A percentile compares a stretch with the other conserved stretches of the same genome.
These are phyloP conservation scores for Xestia sexstrigata DNA, from an alignment of 2,888 invertebrate genomes.

Conservation along the genomic window DNA sequence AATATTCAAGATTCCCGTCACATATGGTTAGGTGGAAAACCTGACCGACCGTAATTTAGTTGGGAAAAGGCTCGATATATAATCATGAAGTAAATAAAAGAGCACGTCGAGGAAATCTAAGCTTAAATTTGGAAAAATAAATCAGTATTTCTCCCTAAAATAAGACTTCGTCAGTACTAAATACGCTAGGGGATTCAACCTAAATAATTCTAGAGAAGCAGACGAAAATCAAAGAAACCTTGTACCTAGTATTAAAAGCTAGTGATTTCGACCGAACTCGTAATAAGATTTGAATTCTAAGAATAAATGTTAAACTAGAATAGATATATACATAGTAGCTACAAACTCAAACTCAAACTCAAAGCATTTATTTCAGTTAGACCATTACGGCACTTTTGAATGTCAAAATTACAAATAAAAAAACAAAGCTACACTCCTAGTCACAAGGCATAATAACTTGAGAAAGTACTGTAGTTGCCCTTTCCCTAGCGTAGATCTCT, in stretches of 20 bases:
- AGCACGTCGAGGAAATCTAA: neutral
- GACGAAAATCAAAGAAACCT: slow-evolving; percentile 37
- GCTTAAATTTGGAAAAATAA: neutral
- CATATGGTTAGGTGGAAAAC: neutral
- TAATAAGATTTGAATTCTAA: slow-evolving; percentile 24
- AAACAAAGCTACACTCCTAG: too few species aligned
- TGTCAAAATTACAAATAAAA: too few species aligned
- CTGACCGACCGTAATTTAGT: neutral
- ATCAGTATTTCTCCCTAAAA: neutral
- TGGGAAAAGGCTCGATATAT: neutral
- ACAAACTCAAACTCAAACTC: too few species aligned
- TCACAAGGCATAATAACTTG: too few species aligned
- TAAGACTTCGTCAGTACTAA: neutral
- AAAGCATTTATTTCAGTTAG: too few species aligned
- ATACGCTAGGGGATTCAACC: slow-evolving; percentile 1
- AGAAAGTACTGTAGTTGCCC: too few species aligned
- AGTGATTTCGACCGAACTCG: slow-evolving; percentile 16
- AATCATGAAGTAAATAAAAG: neutral
- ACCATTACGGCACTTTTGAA: too few species aligned
- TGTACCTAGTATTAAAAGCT: slow-evolving; percentile 28
- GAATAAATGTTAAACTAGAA: neutral
- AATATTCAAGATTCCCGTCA: neutral
- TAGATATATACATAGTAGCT: too few species aligned
- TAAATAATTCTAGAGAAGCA: slow-evolving; percentile 29
- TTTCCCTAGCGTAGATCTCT: too few species aligned